phyloP scores from a whole-genome alignment of 2,113 vertebrate genomes.

The Grus americana region DNA sequence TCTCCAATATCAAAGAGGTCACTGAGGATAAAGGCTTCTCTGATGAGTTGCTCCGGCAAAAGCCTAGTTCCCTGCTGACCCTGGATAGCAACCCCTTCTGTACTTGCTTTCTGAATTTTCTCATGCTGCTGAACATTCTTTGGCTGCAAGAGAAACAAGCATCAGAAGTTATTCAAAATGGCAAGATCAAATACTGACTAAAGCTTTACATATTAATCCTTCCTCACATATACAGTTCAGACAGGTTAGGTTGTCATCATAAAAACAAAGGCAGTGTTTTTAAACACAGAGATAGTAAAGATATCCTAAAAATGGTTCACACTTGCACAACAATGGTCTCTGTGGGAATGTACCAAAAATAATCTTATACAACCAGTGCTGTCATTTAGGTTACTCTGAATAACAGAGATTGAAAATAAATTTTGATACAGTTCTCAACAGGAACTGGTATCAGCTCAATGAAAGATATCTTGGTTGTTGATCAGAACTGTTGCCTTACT shows the following conservation, averaged over 20 bases:
- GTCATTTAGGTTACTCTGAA: not conserved
- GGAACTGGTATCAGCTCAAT: not conserved
- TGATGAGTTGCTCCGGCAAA: constrained; percentile 92
- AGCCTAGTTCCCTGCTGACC: constrained; percentile 93
- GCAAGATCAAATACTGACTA: not conserved
- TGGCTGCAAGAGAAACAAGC: constrained; percentile 76
- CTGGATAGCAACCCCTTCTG: constrained; percentile 94
- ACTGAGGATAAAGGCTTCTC: constrained; percentile 96
- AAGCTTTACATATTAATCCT: not conserved
- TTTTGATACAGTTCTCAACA: not conserved
- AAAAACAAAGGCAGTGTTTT: not conserved
- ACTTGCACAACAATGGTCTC: not conserved
- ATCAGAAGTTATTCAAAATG: not conserved
- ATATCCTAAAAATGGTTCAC: not conserved
- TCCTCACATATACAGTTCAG: not conserved
- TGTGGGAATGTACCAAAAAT: not conserved
- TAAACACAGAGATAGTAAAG: not conserved
- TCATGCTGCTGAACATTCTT: constrained; percentile 96
- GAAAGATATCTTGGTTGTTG: not conserved
- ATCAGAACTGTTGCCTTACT: not conserved
- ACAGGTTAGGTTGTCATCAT: not conserved
- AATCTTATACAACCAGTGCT: not conserved
- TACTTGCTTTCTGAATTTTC: constrained; percentile 94
- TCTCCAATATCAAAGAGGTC: constrained; percentile 96
- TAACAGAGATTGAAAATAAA: not conserved